Evolutionary conservation across 2,113 vertebrate species (phyloP).

Genomic region (Trichechus manatus): DNA sequence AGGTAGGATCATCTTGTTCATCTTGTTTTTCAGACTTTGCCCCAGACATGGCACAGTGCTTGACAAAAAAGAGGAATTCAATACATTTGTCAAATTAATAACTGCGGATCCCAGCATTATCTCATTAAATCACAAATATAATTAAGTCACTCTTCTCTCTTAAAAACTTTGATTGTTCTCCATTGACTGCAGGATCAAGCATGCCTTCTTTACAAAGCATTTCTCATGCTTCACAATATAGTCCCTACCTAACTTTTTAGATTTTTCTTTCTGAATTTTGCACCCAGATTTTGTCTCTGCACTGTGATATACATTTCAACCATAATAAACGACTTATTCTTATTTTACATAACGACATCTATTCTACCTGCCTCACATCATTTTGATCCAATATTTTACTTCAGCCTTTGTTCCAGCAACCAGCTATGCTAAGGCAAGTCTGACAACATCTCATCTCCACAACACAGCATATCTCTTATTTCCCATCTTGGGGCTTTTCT

Average conservation of each 20-base stretch:
- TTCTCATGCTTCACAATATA: neutral
- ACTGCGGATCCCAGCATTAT: neutral
- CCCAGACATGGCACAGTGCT: neutral
- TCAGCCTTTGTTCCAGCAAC: neutral
- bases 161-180: constrained; percentile 34
- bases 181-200: neutral
- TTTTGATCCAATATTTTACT: neutral
- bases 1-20: neutral
- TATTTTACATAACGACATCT: neutral
- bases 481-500: neutral
- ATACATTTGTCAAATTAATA: neutral
- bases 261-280: neutral
- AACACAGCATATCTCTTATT: neutral
- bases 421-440: neutral
- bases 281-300: neutral
- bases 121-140: constrained; percentile 37
- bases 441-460: neutral
- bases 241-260: neutral
- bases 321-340: neutral
- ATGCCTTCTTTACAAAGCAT: neutral
- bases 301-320: neutral
- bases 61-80: neutral
- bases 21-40: neutral
- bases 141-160: neutral
- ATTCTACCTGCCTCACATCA: neutral